These are phyloP conservation scores for Athene noctua DNA, from an alignment of 2,113 vertebrate genomes.

Conservation along the genomic window DNA sequence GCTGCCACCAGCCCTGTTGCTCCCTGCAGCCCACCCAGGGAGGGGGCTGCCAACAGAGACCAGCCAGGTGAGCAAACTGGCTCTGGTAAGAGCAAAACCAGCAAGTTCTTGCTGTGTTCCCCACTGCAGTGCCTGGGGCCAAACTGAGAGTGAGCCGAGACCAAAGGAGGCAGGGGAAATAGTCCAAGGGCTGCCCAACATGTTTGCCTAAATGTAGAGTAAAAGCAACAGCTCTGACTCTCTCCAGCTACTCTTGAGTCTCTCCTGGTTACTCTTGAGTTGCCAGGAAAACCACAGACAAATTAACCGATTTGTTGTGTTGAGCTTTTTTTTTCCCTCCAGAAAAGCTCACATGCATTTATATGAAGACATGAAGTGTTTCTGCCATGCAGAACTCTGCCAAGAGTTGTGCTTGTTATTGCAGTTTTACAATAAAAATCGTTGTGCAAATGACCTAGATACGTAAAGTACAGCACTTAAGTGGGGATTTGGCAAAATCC, in stretches of 20 bases:
- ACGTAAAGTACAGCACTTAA: background rate
- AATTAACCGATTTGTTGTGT: background rate
- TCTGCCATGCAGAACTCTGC: background rate
- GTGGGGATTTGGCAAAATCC: background rate
- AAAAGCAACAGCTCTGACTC: background rate
- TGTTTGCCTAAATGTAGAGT: background rate
- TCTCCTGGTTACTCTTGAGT: background rate
- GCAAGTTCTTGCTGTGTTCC: background rate
- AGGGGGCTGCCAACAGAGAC: background rate
- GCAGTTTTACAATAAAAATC: constrained; percentile 26
- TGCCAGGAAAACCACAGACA: background rate
- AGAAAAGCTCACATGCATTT: background rate
- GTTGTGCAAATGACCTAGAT: constrained; percentile 26
- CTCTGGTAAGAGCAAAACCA: background rate
- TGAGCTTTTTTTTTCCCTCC: background rate
- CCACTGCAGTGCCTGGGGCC: background rate
- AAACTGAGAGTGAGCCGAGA: background rate
- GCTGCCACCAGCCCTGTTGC: background rate
- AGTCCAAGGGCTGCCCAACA: background rate
- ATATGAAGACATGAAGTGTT: background rate
- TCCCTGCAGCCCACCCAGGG: fast-evolving
- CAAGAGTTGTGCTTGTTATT: constrained; percentile 10
- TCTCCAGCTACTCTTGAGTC: background rate
- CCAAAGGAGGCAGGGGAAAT: background rate
- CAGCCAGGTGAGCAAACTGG: background rate